Base-by-base conservation (phyloP, 2,888 invertebrate species). In the Eudemis profundana region DNA sequence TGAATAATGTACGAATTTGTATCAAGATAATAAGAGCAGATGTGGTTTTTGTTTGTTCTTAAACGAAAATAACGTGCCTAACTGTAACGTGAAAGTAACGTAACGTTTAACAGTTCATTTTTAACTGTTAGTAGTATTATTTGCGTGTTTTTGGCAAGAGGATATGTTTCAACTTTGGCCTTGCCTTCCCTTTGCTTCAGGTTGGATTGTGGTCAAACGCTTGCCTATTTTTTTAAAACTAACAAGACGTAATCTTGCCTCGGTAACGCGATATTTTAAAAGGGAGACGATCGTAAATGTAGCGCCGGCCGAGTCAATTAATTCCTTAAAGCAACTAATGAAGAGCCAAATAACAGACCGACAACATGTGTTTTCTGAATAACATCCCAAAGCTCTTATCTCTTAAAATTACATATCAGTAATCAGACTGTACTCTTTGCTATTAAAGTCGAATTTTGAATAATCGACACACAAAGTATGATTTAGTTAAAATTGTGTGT, bases 301-400 rank as follows among this genome's bases (percentile, higher is more conserved):
- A 61, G 62, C 68, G 68, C 65, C 70, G 70, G n/a, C 74, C 78
- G 78, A 74, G 79, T 86, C 86, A 89, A 89, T 89, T 89, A 85
- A 87, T 82, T 81, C 85, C 79, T 85, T 85, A 84, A 86, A 78
- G 74, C 80, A 75, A 72, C 78, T 81, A 79, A 85, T 81, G 82
- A 77, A 75, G 72, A 76, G 71, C 71, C 79, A 78, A 76, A 78
- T 78, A 80, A 78, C 75, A 71, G 70, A 62, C 71, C 36, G 65
- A 67, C 69, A 81, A 81, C 87, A 87, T 78, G 81, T 86, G 85
- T 85, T 83, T 78, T 76, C 17, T 23, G 17, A 38, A 64, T 50
- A 36, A 4, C 46, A 29, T 7, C 21, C 15, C 3, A 1, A 44
- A 40, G 27, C 27, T 56, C 56, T 29, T 56, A 44, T 56, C 42